Evolutionary conservation across 2,797 vertebrate genomes (phyloP).

Genomic region (Cryptoblepharus egeriae): DNA sequence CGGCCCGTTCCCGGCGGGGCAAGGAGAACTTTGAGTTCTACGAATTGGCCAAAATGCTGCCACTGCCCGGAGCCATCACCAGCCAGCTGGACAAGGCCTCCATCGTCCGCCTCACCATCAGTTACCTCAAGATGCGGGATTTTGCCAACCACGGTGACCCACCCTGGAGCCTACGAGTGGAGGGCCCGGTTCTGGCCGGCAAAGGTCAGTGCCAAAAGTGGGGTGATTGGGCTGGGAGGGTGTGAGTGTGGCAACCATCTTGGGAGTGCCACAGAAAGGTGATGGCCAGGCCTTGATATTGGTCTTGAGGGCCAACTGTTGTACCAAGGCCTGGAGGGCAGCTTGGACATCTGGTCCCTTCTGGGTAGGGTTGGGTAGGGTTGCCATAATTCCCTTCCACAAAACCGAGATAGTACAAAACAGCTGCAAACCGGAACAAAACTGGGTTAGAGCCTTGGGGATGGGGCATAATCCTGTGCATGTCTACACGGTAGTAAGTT

Average conservation of each 20-base stretch:
- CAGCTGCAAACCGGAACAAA: no score
- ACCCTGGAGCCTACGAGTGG: conserved; percentile 84
- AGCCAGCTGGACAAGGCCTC: conserved; percentile 94
- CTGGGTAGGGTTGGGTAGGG: no score
- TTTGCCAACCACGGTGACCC: conserved; percentile 90
- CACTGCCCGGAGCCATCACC: conserved; percentile 89
- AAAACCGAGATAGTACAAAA: no score
- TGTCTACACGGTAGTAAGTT: no score
- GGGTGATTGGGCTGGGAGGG: background rate
- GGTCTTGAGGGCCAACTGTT: no score
- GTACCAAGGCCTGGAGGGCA: no score
- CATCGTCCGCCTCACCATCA: conserved; percentile 91
- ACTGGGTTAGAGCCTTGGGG: no score
- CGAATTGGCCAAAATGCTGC: conserved; percentile 90
- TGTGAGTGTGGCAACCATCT: background rate
- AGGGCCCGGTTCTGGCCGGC: conserved; percentile 83
- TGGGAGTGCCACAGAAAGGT: background rate
- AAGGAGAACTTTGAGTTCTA: conserved; percentile 95
- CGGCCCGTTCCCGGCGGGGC: conserved; percentile 89
- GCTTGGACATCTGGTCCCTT: no score
- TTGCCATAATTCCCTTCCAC: no score
- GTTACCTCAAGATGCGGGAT: conserved; percentile 91
- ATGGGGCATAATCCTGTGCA: no score
- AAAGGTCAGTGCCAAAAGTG: conserved; percentile 47
- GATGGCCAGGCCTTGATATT: no score